Evolutionary conservation across 1,140 invertebrate species (phyloP).

Genomic region (Atta texana): DNA sequence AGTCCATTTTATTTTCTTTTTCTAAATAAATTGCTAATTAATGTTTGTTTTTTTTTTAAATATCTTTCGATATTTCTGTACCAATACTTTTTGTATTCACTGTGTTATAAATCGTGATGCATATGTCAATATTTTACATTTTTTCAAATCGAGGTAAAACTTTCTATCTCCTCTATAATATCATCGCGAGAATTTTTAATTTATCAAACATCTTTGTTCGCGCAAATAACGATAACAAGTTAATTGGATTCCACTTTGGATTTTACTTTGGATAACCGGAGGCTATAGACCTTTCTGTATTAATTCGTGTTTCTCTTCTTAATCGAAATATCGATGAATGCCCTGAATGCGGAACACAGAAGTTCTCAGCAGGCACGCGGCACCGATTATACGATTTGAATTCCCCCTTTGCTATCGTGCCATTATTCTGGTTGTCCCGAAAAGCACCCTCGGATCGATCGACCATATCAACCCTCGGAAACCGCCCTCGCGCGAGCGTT

Average conservation of each 20-base stretch:
- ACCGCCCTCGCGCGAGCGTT: conserved; percentile 68
- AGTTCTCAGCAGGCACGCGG: not conserved
- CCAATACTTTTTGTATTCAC: not conserved
- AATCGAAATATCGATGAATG: conserved; percentile 10
- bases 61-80: too few species aligned
- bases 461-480: conserved; percentile 68
- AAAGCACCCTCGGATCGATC: conserved; percentile 69
- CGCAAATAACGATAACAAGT: not conserved
- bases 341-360: not conserved
- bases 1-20: too few species aligned
- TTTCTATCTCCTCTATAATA: not conserved
- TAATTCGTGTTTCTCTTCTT: not conserved
- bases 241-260: not conserved
- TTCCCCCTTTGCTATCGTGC: not conserved
- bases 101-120: too few species aligned
- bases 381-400: conserved; percentile 32
- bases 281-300: not conserved
- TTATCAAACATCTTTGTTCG: not conserved
- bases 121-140: not conserved
- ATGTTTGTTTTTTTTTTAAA: too few species aligned
- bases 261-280: not conserved
- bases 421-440: conserved; percentile 44
- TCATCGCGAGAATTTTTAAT: not conserved
- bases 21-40: too few species aligned
- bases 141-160: not conserved